Conservation (phyloP, 92 coral and sea anemone species). For the Meandrina meandrites region DNA sequence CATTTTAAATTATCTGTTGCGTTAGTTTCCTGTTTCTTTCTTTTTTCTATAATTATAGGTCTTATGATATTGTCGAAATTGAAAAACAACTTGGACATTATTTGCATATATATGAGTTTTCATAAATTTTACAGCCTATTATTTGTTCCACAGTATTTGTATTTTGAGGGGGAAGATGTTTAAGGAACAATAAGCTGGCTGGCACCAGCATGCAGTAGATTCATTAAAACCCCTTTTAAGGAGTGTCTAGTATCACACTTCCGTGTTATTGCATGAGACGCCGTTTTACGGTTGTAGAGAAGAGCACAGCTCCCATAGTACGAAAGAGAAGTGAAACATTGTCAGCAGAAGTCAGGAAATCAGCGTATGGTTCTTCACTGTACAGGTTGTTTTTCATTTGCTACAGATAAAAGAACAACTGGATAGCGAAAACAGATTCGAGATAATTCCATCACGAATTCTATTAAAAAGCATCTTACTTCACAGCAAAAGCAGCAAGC, state of each 20-base stretch:
- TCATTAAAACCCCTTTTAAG: background rate
- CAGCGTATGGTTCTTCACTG: too few relatives aligned
- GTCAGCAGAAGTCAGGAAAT: background rate
- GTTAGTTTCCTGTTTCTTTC: background rate
- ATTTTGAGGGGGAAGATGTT: background rate
- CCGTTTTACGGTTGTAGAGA: background rate
- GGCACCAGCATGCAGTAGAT: background rate
- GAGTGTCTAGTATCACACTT: background rate
- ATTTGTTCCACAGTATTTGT: background rate
- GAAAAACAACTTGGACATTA: background rate
- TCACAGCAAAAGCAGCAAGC: background rate
- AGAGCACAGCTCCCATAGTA: background rate
- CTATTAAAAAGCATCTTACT: background rate
- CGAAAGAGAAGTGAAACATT: background rate
- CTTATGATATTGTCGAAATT: background rate
- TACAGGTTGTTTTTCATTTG: too few relatives aligned
- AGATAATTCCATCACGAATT: background rate
- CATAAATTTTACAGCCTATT: background rate
- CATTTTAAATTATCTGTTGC: background rate
- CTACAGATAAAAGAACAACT: too few relatives aligned
- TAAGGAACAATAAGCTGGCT: background rate
- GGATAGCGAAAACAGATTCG: background rate
- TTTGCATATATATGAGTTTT: background rate
- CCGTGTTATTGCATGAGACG: background rate
- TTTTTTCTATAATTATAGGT: background rate